Base-by-base conservation (phyloP, 2,113 vertebrate species). In the Pelvicachromis taeniatus region DNA sequence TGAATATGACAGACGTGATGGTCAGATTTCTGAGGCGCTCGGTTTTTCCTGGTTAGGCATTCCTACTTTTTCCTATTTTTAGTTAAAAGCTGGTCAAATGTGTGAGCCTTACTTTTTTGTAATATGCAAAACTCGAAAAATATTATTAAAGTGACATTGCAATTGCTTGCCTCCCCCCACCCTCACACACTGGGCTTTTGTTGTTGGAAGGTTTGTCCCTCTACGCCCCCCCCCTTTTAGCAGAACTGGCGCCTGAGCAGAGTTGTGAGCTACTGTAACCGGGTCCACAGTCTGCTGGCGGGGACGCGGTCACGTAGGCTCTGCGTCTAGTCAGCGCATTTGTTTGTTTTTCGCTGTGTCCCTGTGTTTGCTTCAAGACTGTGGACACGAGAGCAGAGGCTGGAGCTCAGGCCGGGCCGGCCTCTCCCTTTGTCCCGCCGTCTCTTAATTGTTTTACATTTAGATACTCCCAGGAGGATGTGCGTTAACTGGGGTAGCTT, bases 241-340 rank as follows among this genome's bases (percentile, higher is more conserved):
- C 50, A n/a, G 45, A 68, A 26, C 80, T 68, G 81, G 85, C 35
- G 17, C 68, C 81, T 70, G 35, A 70, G 31, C 75, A 65, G 80
- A 80, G 23, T 58, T 58, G 73, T 40, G 52, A 87, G 2, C 77
- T 48, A 12, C 75, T 77, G 38, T 84, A 58, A 82, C 78, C 35
- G 77, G 87, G 78, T 84, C 70, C 16, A 35, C 61, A 77, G 80
- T 90, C 77, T 85, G 56, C 70, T 90, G 91, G 65, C 86, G 54
- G 63, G 91, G 54, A 68, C 29, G 16, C n/a, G 88, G 94, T 95
- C 95, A 96, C 95, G 96, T 96, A 96, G 91, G 21, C 94, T 19
- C 81, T 54, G 42, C 17, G 85, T 85, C 78, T 56, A 68, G 78
- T 82, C 56, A 61, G 42, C 3, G 55, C 42, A 58, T 87, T 82